These are phyloP conservation scores for Protobothrops flavoviridis DNA, from an alignment of 2,113 vertebrate species.

Conservation along the genomic window DNA sequence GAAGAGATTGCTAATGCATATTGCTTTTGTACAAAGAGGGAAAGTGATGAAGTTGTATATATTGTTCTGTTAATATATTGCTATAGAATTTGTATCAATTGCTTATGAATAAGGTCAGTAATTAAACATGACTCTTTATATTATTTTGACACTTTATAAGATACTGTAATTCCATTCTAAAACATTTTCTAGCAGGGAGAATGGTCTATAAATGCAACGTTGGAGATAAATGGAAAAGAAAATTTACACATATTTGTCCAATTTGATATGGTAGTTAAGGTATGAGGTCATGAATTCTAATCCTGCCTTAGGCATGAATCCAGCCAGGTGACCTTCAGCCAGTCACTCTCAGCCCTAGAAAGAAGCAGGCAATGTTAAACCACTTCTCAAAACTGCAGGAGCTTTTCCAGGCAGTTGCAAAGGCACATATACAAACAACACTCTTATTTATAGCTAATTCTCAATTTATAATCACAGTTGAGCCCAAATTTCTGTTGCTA, in stretches of 20 bases:
- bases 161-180: neutral
- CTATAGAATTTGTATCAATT: neutral
- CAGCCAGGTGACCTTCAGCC: neutral
- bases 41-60: neutral
- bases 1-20: neutral
- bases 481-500: too few relatives aligned
- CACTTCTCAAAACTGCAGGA: neutral
- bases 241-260: neutral
- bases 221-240: neutral
- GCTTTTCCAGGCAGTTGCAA: too few relatives aligned
- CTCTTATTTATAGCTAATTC: neutral
- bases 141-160: neutral
- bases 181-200: neutral
- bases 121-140: neutral
- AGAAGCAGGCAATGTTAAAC: neutral
- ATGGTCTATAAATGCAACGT: neutral
- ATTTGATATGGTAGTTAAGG: neutral
- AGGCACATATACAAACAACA: neutral
- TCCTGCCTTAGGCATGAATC: neutral
- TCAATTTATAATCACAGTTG: too few relatives aligned
- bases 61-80: neutral
- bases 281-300: neutral
- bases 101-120: neutral
- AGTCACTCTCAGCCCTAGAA: neutral
- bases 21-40: neutral